Evolutionary conservation across 2,797 vertebrate genomes (phyloP).

Genomic region (Glyptemys insculpta): DNA sequence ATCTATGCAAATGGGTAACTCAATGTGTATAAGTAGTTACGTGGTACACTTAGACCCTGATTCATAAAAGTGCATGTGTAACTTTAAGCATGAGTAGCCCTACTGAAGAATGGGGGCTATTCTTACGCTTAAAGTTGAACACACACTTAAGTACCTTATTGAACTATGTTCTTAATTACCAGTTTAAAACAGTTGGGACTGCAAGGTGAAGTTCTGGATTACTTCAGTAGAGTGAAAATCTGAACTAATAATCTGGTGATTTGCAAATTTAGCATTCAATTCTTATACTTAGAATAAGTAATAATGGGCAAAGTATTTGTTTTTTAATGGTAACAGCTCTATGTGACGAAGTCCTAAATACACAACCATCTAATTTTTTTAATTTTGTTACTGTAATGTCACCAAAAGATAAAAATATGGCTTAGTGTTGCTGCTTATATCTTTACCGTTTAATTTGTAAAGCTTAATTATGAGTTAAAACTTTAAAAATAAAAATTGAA

Average conservation of each 20-base stretch:
- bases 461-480: not conserved
- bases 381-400: not conserved
- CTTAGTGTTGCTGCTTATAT: not conserved
- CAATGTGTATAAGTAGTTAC: not conserved
- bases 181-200: not conserved
- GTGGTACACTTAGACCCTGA: not conserved
- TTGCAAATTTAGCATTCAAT: not conserved
- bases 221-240: constrained; percentile 17
- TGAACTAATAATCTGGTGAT: not conserved
- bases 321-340: not conserved
- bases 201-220: not conserved
- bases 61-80: not conserved
- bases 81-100: not conserved
- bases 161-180: not conserved
- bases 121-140: not conserved
- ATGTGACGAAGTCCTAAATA: not conserved
- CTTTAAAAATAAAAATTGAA: not conserved
- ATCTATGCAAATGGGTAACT: not conserved
- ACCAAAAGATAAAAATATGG: not conserved
- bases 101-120: not conserved
- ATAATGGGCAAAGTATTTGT: not conserved
- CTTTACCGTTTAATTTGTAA: not conserved
- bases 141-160: not conserved
- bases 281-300: not conserved
- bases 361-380: not conserved